These are phyloP conservation scores for Synergus itoensis DNA, from an alignment of 2,888 invertebrate species.

Conservation along the genomic window DNA sequence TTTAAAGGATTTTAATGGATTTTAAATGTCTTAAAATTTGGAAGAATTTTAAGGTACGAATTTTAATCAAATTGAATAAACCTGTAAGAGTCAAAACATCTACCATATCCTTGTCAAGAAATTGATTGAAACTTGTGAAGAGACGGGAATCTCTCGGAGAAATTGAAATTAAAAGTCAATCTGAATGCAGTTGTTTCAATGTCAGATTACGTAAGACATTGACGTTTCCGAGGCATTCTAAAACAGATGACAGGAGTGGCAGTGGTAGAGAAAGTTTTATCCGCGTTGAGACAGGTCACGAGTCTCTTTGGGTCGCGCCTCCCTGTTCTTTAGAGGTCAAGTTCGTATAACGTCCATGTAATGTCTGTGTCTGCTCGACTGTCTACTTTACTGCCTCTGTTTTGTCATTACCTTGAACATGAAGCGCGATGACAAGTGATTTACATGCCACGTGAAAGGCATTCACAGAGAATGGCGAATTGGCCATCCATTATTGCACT, in stretches of 20 bases:
- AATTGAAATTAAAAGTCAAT: not conserved
- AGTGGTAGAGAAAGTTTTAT: conserved; percentile 32
- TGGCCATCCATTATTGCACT: not conserved
- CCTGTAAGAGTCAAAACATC: too few relatives aligned
- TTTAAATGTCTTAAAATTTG: too few relatives aligned
- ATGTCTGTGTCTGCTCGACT: conserved; percentile 26
- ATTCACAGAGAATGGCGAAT: not conserved
- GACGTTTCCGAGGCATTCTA: conserved; percentile 47
- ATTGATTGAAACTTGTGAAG: not conserved
- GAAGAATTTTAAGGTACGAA: too few relatives aligned
- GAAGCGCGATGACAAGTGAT: conserved; percentile 32
- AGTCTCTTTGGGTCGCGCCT: conserved; percentile 43
- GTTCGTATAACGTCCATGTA: conserved; percentile 49
- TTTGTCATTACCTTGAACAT: conserved; percentile 26
- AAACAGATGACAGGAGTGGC: conserved; percentile 44
- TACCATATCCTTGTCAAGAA: too few relatives aligned
- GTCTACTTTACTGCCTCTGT: conserved; percentile 23
- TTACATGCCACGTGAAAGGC: conserved; percentile 30
- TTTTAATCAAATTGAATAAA: too few relatives aligned
- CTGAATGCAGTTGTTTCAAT: not conserved
- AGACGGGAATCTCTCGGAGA: too few relatives aligned
- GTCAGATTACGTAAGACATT: conserved; percentile 46
- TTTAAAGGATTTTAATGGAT: too few relatives aligned
- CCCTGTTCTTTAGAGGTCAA: conserved; percentile 58
- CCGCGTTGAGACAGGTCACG: conserved; percentile 34